Conservation (phyloP, 2,797 vertebrate species). For the Salmo trutta region DNA sequence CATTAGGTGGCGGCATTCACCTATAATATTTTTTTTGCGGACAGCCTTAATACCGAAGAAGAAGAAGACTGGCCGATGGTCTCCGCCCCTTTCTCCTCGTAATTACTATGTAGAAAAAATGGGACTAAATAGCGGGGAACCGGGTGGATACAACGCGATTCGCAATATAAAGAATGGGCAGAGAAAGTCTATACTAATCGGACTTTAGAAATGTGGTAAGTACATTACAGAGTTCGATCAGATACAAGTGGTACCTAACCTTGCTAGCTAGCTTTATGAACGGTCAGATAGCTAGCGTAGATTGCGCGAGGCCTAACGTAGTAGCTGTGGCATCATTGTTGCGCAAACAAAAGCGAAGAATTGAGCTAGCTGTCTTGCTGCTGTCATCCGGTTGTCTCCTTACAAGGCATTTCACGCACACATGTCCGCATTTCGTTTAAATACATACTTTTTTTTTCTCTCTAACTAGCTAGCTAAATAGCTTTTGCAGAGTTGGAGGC, state of each 20-base stretch:
- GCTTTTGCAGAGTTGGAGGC: background rate
- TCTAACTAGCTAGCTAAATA: background rate
- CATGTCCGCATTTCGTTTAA: background rate
- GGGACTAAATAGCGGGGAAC: no score
- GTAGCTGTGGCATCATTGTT: background rate
- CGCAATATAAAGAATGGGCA: background rate
- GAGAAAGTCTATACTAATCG: background rate
- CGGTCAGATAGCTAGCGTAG: background rate
- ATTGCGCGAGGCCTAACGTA: background rate
- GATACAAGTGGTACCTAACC: background rate
- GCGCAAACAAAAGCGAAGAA: background rate
- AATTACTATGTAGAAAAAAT: background rate
- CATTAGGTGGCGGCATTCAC: no score
- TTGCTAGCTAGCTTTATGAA: background rate
- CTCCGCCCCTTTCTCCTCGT: background rate
- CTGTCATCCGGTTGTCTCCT: background rate
- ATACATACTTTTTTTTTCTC: background rate
- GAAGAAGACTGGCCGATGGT: background rate
- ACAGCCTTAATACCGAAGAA: no score
- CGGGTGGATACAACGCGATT: no score
- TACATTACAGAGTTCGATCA: background rate
- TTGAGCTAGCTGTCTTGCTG: background rate
- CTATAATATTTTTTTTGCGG: no score
- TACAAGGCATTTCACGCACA: background rate
- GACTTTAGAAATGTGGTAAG: background rate